Percentiles rank a stretch among this genome's conserved stretches.
phyloP scores from a whole-genome alignment of 2,797 vertebrate species.

The Cossypha caffra region DNA sequence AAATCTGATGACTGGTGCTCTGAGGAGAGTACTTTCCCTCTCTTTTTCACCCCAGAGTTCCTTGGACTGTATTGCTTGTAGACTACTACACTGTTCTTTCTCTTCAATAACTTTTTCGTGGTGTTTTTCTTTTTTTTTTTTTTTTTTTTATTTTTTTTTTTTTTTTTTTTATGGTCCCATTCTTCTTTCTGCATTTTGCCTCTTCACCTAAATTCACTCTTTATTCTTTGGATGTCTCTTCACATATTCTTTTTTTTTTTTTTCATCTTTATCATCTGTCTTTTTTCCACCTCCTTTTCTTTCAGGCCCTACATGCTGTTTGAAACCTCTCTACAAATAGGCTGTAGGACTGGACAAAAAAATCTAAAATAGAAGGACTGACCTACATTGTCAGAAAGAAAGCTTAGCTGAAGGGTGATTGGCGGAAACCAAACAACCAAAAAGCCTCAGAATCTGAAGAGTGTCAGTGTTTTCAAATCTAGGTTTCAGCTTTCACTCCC shows the following conservation, averaged over 20 bases:
- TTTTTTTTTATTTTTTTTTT: neutral
- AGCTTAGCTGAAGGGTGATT: neutral
- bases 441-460: neutral
- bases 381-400: neutral
- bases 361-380: neutral
- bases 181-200: neutral
- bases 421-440: neutral
- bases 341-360: neutral
- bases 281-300: neutral
- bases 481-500: neutral
- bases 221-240: neutral
- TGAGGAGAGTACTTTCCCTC: neutral
- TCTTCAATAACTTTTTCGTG: neutral
- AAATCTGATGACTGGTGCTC: neutral
- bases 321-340: neutral
- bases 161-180: too few relatives aligned
- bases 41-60: neutral
- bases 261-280: neutral
- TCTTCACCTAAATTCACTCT: neutral
- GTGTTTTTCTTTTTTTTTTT: too few relatives aligned
- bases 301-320: neutral
- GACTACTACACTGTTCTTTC: neutral
- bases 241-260: neutral
- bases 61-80: neutral
- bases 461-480: neutral